Conservation (phyloP, 2,797 vertebrate genomes). For the Amblyopsis hoosieri region DNA sequence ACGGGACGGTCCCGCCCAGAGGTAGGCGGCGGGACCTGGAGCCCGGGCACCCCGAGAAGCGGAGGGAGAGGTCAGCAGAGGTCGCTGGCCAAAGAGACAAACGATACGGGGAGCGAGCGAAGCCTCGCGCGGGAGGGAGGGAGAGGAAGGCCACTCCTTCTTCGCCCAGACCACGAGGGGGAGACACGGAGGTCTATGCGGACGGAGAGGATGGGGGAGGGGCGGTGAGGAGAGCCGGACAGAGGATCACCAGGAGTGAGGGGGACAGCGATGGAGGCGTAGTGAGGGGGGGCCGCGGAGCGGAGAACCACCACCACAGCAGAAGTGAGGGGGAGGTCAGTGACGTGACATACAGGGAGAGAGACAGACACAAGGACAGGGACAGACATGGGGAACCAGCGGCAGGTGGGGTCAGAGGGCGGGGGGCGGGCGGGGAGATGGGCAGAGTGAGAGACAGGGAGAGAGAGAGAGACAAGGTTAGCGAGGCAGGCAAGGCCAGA, state of each 20-base stretch:
- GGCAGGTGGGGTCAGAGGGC: neutral
- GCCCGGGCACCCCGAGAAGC: constrained; percentile 38
- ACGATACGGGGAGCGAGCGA: constrained; percentile 49
- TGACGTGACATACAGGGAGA: constrained; percentile 28
- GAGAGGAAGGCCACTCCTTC: constrained; percentile 35
- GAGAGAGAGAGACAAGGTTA: constrained; percentile 12
- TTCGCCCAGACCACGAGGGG: constrained; percentile 26
- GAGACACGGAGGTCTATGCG: constrained; percentile 41
- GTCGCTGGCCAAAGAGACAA: constrained; percentile 36
- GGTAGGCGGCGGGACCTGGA: constrained; percentile 49
- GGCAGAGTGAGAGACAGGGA: constrained; percentile 22
- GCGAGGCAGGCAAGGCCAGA: constrained; percentile 16
- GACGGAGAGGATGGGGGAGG: constrained; percentile 42
- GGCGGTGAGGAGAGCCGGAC: constrained; percentile 32
- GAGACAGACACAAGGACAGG: constrained; percentile 34
- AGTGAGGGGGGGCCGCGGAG: constrained; percentile 48
- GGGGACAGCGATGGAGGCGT: constrained; percentile 56
- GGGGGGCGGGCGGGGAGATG: constrained; percentile 17
- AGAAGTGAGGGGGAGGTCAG: constrained; percentile 62
- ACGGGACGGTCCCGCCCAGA: constrained; percentile 39
- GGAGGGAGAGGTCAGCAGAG: constrained; percentile 48
- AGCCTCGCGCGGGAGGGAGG: constrained; percentile 29
- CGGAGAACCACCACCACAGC: constrained; percentile 54
- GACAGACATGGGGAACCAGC: constrained; percentile 24
- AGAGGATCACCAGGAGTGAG: constrained; percentile 61